Conservation (phyloP, 2,113 vertebrate genomes). For the Tragelaphus buxtoni region DNA sequence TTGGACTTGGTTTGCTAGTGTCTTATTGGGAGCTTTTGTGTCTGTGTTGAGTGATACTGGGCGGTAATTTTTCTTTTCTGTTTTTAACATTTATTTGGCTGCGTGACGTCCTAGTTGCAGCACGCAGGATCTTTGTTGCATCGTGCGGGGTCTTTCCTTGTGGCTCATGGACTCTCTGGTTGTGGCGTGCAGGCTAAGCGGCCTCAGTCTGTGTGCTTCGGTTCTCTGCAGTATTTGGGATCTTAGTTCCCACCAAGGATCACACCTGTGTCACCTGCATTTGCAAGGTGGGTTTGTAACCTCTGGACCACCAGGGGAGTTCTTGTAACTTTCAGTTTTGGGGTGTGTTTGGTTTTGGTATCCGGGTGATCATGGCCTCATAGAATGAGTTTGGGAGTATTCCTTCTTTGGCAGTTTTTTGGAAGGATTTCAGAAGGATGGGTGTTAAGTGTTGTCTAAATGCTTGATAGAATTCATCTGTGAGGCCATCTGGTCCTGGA, state of each 20-base stretch:
- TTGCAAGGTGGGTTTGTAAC: not conserved
- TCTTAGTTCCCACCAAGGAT: not conserved
- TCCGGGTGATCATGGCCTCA: not conserved
- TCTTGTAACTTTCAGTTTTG: not conserved
- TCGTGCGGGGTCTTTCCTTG: accelerated
- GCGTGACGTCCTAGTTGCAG: not conserved
- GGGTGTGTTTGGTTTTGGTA: not conserved
- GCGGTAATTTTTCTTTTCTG: not conserved
- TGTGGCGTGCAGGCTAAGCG: accelerated
- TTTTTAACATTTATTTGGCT: not conserved
- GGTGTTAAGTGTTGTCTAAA: not conserved
- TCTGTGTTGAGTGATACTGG: not conserved
- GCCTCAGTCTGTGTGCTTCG: not conserved
- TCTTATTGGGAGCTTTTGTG: not conserved
- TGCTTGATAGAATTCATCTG: not conserved
- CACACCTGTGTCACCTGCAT: not conserved
- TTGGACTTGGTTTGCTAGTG: not conserved
- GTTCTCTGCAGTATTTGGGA: not conserved
- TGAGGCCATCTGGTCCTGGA: not conserved
- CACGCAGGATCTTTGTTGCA: not conserved
- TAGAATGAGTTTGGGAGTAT: not conserved
- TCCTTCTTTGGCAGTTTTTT: not conserved
- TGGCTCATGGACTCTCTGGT: not conserved
- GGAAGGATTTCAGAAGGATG: not conserved
- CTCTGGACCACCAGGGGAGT: not conserved